Evolutionary conservation across 2,888 invertebrate genomes (phyloP).

Genomic region (Thera obeliscata): DNA sequence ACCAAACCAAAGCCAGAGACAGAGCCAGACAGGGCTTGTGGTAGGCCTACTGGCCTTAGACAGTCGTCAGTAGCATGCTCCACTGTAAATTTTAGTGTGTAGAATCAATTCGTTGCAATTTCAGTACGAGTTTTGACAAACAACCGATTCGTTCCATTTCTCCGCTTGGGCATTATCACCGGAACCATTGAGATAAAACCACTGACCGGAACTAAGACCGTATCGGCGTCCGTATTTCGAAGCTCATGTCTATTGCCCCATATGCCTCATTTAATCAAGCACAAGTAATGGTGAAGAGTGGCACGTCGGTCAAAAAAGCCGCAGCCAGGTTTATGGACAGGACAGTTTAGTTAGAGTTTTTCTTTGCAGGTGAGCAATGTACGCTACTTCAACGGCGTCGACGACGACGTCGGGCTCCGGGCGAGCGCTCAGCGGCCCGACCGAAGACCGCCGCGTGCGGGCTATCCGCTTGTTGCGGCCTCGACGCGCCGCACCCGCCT

Average conservation of each 20-base stretch:
- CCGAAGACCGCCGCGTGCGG: slow-evolving; percentile 70
- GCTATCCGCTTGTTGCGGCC: slow-evolving; percentile 75
- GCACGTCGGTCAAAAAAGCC: too few relatives aligned
- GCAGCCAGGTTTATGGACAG: too few relatives aligned
- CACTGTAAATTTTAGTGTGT: slow-evolving; percentile 4
- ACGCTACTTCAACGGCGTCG: slow-evolving; percentile 70
- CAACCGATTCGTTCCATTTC: slow-evolving; percentile 21
- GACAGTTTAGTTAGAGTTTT: not conserved
- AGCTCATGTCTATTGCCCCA: not conserved
- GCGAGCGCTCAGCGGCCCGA: slow-evolving; percentile 54
- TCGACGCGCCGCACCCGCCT: slow-evolving; percentile 83
- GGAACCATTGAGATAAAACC: not conserved
- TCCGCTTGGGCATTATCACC: slow-evolving; percentile 12
- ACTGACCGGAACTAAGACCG: slow-evolving; percentile 5
- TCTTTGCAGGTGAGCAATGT: slow-evolving; percentile 55
- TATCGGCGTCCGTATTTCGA: not conserved
- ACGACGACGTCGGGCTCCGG: slow-evolving; percentile 74
- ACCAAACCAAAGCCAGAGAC: too few relatives aligned
- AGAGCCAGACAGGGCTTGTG: too few relatives aligned
- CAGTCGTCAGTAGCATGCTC: slow-evolving; percentile 3
- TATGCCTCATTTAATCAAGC: too few relatives aligned
- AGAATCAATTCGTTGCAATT: slow-evolving; percentile 16
- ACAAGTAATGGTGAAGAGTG: too few relatives aligned
- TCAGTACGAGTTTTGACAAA: slow-evolving; percentile 10
- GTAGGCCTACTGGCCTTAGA: not conserved